phyloP scores from a whole-genome alignment of 2,797 vertebrate species.

The Gallinago stenura region DNA sequence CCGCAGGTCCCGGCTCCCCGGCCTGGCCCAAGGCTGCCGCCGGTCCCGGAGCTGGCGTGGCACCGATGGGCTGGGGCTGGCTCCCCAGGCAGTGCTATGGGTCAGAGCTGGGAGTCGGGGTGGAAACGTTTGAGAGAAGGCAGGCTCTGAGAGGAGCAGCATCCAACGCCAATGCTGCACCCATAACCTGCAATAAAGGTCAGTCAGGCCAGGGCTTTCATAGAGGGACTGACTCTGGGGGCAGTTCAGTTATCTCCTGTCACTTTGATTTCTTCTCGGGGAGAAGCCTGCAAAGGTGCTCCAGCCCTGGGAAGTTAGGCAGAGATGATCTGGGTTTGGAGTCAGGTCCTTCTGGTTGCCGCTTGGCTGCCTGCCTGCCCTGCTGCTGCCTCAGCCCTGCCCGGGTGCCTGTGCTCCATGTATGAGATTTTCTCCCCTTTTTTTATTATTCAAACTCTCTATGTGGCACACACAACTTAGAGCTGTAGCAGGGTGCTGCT shows the following conservation, averaged over 20 bases:
- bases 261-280: not conserved
- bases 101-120: not conserved
- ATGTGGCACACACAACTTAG: accelerated
- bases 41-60: not conserved
- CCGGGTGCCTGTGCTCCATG: accelerated
- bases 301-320: not conserved
- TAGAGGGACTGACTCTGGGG: not conserved
- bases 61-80: too few relatives aligned
- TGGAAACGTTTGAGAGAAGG: not conserved
- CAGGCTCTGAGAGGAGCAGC: not conserved
- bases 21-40: not conserved
- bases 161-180: accelerated
- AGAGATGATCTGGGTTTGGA: not conserved
- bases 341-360: not conserved
- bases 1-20: not conserved
- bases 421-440: not conserved
- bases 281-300: not conserved
- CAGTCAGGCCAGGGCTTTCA: not conserved
- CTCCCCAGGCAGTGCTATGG: not conserved
- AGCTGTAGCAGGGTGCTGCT: not conserved
- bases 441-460: not conserved
- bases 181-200: not conserved
- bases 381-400: not conserved
- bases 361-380: not conserved
- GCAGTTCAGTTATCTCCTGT: not conserved